These are phyloP conservation scores for Eupeodes latifasciatus DNA, from an alignment of 2,888 invertebrate genomes.

Conservation along the genomic window DNA sequence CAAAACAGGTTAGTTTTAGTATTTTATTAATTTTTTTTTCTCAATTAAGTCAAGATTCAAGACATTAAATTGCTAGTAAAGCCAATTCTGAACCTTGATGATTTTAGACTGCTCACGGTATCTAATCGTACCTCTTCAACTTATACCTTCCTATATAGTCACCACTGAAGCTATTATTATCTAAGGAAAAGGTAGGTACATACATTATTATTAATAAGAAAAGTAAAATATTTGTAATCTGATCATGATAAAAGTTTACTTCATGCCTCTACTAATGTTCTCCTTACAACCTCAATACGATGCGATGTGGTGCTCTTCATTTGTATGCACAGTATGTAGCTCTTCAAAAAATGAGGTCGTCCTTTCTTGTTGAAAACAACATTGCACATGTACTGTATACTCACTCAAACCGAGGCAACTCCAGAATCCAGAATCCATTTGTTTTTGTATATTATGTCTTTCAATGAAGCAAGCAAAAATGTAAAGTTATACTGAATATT, in stretches of 20 bases:
- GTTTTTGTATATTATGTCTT: slow-evolving; percentile 15
- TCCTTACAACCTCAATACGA: background rate
- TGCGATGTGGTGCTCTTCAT: background rate
- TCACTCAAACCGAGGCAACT: slow-evolving; percentile 10
- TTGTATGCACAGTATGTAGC: slow-evolving; percentile 25
- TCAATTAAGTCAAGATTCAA: too few species aligned
- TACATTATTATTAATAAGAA: background rate
- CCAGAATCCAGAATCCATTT: slow-evolving; percentile 31
- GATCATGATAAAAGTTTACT: slow-evolving; percentile 58
- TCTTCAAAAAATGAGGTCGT: slow-evolving; percentile 53
- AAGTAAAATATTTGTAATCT: slow-evolving; percentile 60
- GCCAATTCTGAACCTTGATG: too few species aligned
- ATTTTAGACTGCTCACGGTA: too few species aligned
- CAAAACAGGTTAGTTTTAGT: too few species aligned
- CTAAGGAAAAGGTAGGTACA: too few species aligned
- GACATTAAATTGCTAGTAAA: too few species aligned
- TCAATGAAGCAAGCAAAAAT: slow-evolving; percentile 23
- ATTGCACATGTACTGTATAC: background rate
- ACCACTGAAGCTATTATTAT: too few species aligned
- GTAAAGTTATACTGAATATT: slow-evolving; percentile 17
- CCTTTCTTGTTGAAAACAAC: slow-evolving; percentile 37
- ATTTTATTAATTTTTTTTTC: too few species aligned
- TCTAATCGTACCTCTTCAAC: too few species aligned
- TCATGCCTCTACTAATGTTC: background rate
- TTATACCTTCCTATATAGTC: too few species aligned